Conservation (phyloP, 2,797 vertebrate species). For the Florisuga fusca region DNA sequence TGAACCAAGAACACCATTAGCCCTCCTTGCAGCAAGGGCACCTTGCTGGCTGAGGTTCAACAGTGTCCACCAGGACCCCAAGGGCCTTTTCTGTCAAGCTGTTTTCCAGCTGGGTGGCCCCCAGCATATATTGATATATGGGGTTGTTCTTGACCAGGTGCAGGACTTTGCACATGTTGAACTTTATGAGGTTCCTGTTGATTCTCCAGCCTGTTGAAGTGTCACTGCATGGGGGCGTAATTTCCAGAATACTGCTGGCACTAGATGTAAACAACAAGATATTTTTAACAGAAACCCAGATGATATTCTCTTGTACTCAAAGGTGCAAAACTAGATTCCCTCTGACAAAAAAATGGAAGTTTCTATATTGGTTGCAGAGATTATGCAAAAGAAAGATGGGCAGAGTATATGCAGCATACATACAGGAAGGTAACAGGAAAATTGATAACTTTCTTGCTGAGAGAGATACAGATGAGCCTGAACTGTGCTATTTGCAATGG, state of each 20-base stretch:
- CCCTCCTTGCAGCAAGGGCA: neutral
- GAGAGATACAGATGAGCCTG: neutral
- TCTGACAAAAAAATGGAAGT: neutral
- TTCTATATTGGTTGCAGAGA: neutral
- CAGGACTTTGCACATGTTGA: neutral
- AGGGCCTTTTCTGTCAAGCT: neutral
- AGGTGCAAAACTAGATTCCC: neutral
- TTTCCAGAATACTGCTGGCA: neutral
- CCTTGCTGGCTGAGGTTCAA: neutral
- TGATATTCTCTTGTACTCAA: neutral
- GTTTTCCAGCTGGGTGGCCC: neutral
- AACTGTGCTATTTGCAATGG: neutral
- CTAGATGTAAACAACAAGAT: neutral
- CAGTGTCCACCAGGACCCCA: fast-evolving
- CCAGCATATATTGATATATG: fast-evolving
- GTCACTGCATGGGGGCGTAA: neutral
- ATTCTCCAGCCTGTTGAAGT: neutral
- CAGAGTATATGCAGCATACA: neutral
- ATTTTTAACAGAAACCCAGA: neutral
- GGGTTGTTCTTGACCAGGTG: neutral
- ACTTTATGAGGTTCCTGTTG: neutral
- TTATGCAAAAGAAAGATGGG: neutral
- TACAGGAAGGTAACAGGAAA: neutral
- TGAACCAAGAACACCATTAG: neutral
- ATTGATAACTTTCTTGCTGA: neutral